Percentiles rank a stretch among this genome's conserved stretches.
phyloP scores from a whole-genome alignment of 2,113 vertebrate species.

The Ophiodon elongatus region DNA sequence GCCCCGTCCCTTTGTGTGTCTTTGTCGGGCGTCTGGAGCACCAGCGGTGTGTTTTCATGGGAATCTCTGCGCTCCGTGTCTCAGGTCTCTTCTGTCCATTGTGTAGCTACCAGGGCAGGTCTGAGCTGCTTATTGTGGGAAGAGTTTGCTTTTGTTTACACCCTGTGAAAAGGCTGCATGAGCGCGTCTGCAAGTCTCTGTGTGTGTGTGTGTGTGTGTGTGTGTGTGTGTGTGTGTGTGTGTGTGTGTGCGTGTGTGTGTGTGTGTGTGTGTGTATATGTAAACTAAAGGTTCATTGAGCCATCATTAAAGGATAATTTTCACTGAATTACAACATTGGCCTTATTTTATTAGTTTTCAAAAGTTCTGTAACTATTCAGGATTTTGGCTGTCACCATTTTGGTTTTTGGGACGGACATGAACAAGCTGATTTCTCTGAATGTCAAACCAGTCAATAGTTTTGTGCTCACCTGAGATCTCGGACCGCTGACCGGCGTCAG shows the following conservation, averaged over 20 bases:
- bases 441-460: neutral
- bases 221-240: neutral
- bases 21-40: slow-evolving; percentile 50
- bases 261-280: slow-evolving; percentile 8
- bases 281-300: slow-evolving; percentile 9
- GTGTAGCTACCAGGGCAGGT: slow-evolving; percentile 69
- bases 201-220: slow-evolving; percentile 21
- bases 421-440: neutral
- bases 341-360: neutral
- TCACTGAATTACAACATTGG: slow-evolving; percentile 2
- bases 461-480: neutral
- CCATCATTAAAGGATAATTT: slow-evolving; percentile 12
- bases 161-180: slow-evolving; percentile 50
- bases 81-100: slow-evolving; percentile 72
- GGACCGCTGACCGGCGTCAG: too few relatives aligned
- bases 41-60: slow-evolving; percentile 53
- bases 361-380: neutral
- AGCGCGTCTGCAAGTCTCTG: slow-evolving; percentile 10
- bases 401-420: neutral
- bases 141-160: slow-evolving; percentile 68
- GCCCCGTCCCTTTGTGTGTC: slow-evolving; percentile 48
- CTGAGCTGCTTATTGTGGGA: slow-evolving; percentile 63
- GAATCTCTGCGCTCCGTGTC: slow-evolving; percentile 64
- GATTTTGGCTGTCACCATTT: too few relatives aligned
- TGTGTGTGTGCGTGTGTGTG: slow-evolving; percentile 15